phyloP scores from a whole-genome alignment of 2,113 vertebrate species.

The Atlantisia rogersi region DNA sequence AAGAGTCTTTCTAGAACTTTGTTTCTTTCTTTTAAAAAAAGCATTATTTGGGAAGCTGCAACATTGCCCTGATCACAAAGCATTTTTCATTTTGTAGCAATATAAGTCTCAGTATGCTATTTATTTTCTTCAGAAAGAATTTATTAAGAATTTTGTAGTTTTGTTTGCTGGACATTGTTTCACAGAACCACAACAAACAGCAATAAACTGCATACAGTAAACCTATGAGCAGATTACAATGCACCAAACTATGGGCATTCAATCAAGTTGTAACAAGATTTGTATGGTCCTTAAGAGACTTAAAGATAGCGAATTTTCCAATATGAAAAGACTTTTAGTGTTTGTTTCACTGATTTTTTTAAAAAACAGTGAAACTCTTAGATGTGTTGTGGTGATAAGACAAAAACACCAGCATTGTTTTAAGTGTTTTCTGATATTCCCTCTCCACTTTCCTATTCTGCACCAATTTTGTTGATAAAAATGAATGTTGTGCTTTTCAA shows the following conservation, averaged over 20 bases:
- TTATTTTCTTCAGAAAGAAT: conserved; percentile 5
- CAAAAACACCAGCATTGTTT: neutral
- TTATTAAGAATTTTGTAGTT: neutral
- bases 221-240: conserved; percentile 4
- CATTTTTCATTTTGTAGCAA: neutral
- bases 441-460: conserved; percentile 28
- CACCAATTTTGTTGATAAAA: conserved; percentile 48
- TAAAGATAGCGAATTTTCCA: conserved; percentile 11
- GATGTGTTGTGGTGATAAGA: neutral
- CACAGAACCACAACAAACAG: neutral
- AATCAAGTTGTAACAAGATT: conserved; percentile 12
- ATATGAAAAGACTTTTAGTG: neutral
- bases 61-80: neutral
- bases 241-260: conserved; percentile 14
- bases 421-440: conserved; percentile 1
- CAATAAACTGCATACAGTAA: neutral
- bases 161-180: conserved; percentile 1
- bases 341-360: neutral
- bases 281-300: neutral
- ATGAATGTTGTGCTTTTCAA: neutral
- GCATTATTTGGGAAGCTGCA: neutral
- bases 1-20: neutral
- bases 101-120: neutral
- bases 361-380: neutral
- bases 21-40: neutral